phyloP scores from a whole-genome alignment of 2,797 vertebrate genomes.

The Peromyscus melanophrys region DNA sequence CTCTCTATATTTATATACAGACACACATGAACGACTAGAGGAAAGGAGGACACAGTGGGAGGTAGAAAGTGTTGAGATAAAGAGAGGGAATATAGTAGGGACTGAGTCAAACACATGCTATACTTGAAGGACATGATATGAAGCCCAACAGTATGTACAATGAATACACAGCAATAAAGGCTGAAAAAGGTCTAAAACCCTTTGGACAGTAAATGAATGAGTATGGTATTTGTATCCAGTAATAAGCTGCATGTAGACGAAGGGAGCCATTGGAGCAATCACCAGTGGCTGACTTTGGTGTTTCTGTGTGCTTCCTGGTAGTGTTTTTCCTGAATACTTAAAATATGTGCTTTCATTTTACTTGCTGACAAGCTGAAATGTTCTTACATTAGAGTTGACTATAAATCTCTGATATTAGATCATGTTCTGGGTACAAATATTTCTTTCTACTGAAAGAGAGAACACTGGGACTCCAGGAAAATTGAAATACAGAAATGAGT shows the following conservation, averaged over 20 bases:
- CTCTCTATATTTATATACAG: neutral
- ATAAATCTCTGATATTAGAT: neutral
- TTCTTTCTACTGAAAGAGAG: neutral
- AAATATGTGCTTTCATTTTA: slow-evolving; percentile 13
- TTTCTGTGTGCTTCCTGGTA: slow-evolving; percentile 9
- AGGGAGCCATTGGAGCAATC: neutral
- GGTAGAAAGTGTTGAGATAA: neutral
- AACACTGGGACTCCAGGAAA: neutral
- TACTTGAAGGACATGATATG: neutral
- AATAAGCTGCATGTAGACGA: neutral
- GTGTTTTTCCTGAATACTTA: slow-evolving; percentile 25
- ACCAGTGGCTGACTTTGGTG: neutral
- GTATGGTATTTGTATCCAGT: neutral
- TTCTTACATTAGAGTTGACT: neutral
- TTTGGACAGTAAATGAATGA: slow-evolving; percentile 31
- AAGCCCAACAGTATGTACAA: neutral
- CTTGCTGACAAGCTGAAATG: slow-evolving; percentile 51
- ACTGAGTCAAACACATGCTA: neutral
- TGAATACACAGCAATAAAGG: neutral
- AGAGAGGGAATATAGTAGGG: neutral
- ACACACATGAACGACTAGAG: too few species aligned
- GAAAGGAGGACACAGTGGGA: neutral
- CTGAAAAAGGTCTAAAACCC: neutral
- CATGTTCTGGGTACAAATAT: slow-evolving; percentile 4
- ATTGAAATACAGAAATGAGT: slow-evolving; percentile 12